phyloP scores from a whole-genome alignment of 2,113 vertebrate genomes.

The Chascanopsetta lugubris region DNA sequence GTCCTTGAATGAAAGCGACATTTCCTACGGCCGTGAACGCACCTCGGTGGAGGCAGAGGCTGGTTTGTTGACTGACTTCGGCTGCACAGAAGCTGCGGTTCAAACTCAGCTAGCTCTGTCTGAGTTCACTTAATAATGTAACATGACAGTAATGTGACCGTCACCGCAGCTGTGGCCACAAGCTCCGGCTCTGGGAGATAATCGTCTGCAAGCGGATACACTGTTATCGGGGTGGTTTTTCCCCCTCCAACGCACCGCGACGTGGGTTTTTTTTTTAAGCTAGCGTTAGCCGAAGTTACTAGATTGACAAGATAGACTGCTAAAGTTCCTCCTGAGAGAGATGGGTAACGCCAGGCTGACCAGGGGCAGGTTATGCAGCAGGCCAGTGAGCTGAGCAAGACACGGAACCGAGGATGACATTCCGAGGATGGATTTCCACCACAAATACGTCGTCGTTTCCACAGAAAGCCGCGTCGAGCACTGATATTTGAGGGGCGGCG shows the following conservation, averaged over 20 bases:
- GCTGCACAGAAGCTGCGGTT: background rate
- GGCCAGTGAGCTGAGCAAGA: slow-evolving; percentile 10
- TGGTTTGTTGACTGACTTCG: slow-evolving; percentile 59
- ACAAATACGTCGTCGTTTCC: background rate
- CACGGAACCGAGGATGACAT: slow-evolving; percentile 6
- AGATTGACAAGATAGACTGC: slow-evolving; percentile 54
- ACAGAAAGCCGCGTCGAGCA: background rate
- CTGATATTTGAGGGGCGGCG: background rate
- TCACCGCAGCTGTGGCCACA: background rate
- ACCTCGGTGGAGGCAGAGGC: slow-evolving; percentile 52
- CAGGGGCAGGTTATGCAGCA: slow-evolving; percentile 17
- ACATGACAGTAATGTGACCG: slow-evolving; percentile 31
- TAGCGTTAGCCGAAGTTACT: slow-evolving; percentile 43
- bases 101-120: too few species aligned
- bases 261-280: slow-evolving; percentile 8
- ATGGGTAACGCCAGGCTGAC: slow-evolving; percentile 40
- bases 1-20: background rate
- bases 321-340: slow-evolving; percentile 56
- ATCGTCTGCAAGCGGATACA: background rate
- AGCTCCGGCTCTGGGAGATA: background rate
- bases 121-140: background rate
- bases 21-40: slow-evolving; percentile 24
- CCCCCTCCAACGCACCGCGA: background rate
- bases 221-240: background rate
- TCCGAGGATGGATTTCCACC: background rate